Evolutionary conservation across 2,797 vertebrate genomes (phyloP).

Genomic region (Leucoraja ocellata): DNA sequence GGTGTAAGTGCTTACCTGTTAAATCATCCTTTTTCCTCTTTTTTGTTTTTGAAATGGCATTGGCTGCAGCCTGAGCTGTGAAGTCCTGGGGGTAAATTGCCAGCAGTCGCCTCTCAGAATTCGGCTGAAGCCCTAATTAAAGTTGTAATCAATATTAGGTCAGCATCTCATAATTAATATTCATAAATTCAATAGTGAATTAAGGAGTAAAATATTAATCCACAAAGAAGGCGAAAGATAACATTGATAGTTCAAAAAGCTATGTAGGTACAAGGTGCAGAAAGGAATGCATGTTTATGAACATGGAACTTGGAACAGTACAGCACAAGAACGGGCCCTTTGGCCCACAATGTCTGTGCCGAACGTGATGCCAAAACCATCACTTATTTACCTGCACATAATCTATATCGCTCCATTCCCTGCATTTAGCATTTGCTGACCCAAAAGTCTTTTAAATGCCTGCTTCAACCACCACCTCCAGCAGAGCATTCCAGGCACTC

Average conservation of each 20-base stretch:
- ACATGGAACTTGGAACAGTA: too few species aligned
- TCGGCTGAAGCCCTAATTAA: neutral
- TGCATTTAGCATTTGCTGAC: too few species aligned
- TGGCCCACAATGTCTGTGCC: too few species aligned
- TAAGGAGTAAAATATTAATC: neutral
- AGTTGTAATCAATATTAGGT: neutral
- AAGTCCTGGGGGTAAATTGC: slow-evolving; percentile 46
- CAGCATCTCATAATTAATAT: neutral
- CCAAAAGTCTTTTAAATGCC: too few species aligned
- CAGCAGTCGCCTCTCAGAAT: neutral
- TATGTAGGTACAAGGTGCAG: neutral
- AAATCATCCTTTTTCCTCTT: slow-evolving; percentile 56
- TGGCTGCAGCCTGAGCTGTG: slow-evolving; percentile 43
- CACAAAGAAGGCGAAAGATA: neutral
- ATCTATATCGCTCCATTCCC: too few species aligned
- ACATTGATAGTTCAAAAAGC: neutral
- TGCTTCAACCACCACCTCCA: too few species aligned
- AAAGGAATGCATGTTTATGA: neutral
- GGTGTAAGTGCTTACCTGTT: slow-evolving; percentile 47
- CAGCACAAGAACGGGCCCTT: too few species aligned
- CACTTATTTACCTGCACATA: too few species aligned
- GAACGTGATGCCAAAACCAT: too few species aligned
- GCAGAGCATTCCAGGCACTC: too few species aligned
- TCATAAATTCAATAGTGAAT: neutral
- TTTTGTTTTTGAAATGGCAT: slow-evolving; percentile 50